Percentiles rank a stretch among this genome's conserved stretches.
Evolutionary conservation across 2,888 invertebrate species (phyloP).

Genomic region (Agapostemon virescens): DNA sequence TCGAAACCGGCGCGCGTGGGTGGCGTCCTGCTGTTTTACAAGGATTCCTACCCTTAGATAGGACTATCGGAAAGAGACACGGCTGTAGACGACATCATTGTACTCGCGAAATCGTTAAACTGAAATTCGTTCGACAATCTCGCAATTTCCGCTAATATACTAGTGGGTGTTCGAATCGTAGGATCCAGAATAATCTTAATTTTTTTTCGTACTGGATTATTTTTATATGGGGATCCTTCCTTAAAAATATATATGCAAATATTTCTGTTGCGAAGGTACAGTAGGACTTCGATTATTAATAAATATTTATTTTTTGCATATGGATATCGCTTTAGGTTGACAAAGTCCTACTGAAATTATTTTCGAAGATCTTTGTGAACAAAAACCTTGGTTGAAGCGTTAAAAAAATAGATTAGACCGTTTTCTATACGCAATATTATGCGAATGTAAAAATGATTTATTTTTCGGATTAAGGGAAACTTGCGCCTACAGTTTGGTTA

Average conservation of each 20-base stretch:
- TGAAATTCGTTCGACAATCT: not conserved
- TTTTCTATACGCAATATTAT: not conserved
- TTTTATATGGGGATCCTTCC: not conserved
- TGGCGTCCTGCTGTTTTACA: constrained; percentile 23
- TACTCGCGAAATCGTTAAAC: not conserved
- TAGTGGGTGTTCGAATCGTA: not conserved
- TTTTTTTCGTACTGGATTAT: not conserved
- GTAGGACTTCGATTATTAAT: not conserved
- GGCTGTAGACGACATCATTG: not conserved
- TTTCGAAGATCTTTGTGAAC: too few species aligned
- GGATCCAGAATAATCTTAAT: not conserved
- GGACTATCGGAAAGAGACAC: not conserved
- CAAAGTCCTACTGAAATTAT: too few species aligned
- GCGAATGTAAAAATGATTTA: not conserved
- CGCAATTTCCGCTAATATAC: not conserved
- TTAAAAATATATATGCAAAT: not conserved
- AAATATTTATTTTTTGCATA: too few species aligned
- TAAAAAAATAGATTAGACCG: not conserved
- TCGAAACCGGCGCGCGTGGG: constrained; percentile 48
- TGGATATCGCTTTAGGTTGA: too few species aligned
- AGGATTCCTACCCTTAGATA: not conserved
- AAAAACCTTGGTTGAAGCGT: not conserved
- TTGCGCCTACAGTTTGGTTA: too few species aligned
- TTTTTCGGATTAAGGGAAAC: not conserved
- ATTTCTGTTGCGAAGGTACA: not conserved